Percentiles rank a stretch among this genome's conserved stretches.
phyloP scores from a whole-genome alignment of 2,113 vertebrate genomes.

The Apteryx mantelli region DNA sequence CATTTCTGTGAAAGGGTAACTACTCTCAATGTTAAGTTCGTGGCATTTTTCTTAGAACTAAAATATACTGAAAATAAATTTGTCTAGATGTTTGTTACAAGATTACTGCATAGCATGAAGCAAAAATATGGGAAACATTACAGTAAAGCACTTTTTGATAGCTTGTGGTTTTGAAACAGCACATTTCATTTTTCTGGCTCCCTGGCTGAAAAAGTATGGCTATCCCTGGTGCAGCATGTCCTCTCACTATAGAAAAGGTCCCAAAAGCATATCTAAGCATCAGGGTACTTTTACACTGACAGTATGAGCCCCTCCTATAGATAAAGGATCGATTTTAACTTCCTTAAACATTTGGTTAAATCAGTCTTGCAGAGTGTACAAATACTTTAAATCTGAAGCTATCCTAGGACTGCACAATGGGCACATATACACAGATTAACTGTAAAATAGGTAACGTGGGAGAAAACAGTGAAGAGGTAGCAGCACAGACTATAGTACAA shows the following conservation, averaged over 20 bases:
- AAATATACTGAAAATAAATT: background rate
- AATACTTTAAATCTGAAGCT: background rate
- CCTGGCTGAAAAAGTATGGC: background rate
- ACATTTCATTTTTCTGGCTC: background rate
- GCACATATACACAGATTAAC: background rate
- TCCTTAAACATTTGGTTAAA: background rate
- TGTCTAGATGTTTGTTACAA: background rate
- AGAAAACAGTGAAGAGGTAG: background rate
- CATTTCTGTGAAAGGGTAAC: background rate
- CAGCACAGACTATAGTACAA: background rate
- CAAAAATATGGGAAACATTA: background rate
- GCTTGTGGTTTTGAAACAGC: background rate
- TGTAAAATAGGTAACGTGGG: background rate
- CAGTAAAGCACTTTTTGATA: background rate
- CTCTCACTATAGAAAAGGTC: background rate
- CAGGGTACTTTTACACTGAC: background rate
- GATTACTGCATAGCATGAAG: background rate
- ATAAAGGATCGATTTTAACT: background rate
- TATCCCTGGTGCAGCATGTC: background rate
- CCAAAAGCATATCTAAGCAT: background rate
- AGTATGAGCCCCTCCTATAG: background rate
- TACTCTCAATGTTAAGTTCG: background rate
- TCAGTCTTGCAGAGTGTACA: background rate
- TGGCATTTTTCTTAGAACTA: background rate
- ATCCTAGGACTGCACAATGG: background rate